Conservation (phyloP, 1,140 invertebrate genomes). For the Drosophila pallidifrons region DNA sequence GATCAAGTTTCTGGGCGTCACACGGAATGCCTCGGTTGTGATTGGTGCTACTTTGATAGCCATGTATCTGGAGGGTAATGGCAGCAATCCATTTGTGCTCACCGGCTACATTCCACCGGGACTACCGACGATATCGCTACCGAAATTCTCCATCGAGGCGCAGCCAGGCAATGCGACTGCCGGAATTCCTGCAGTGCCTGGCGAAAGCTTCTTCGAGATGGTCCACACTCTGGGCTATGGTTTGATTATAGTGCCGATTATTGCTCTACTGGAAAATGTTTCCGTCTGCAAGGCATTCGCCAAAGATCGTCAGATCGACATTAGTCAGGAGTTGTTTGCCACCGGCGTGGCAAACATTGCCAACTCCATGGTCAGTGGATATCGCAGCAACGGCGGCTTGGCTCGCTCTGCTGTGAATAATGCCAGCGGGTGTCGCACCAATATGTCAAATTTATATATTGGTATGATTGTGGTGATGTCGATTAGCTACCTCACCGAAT, state of each 20-base stretch:
- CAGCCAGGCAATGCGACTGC: slow-evolving; percentile 84
- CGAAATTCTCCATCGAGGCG: slow-evolving; percentile 87
- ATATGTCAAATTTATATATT: slow-evolving; percentile 90
- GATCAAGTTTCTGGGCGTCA: slow-evolving; percentile 89
- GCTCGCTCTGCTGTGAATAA: slow-evolving; percentile 95
- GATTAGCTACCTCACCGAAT: slow-evolving; percentile 90
- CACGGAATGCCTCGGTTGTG: slow-evolving; percentile 92
- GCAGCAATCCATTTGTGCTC: slow-evolving; percentile 66
- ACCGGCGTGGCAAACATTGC: slow-evolving; percentile 93
- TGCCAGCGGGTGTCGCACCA: slow-evolving; percentile 95
- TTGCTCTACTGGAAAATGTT: slow-evolving; percentile 90
- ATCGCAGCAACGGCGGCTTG: slow-evolving; percentile 94
- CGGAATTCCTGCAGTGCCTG: slow-evolving; percentile 69
- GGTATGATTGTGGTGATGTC: slow-evolving; percentile 91
- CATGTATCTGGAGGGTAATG: slow-evolving; percentile 84
- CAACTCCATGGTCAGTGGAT: slow-evolving; percentile 94
- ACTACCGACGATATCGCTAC: slow-evolving; percentile 88
- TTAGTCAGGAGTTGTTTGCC: slow-evolving; percentile 93
- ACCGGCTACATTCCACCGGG: slow-evolving; percentile 89
- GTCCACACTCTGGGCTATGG: slow-evolving; percentile 90
- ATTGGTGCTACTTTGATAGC: slow-evolving; percentile 88
- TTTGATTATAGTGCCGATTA: slow-evolving; percentile 91
- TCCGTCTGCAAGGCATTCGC: slow-evolving; percentile 92
- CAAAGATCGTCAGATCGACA: slow-evolving; percentile 92
- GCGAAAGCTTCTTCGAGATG: slow-evolving; percentile 89